Evolutionary conservation across 1,140 invertebrate species (phyloP), one percentile per base, ranked within the genome.

Genomic region (Spodoptera frugiperda): DNA sequence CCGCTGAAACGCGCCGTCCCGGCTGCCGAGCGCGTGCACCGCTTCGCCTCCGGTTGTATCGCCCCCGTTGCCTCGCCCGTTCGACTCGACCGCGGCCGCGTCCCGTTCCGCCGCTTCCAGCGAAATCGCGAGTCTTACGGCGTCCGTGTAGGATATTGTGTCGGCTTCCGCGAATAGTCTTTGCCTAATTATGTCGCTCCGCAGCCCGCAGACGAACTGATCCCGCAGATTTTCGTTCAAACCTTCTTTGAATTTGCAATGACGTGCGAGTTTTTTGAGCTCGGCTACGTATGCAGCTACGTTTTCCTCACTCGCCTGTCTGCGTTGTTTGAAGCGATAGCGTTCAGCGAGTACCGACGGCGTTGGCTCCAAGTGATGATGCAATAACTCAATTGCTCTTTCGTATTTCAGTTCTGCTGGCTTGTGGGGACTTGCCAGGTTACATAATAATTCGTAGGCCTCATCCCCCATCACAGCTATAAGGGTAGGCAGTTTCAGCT

Each of bases 401-500:
- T 70, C 25, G 9, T 67, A 78, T n/a, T 12, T 19, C 15, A 73
- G 39, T 8, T 65, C 61, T n/a, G 67, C 17, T 30, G 77, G 77
- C 63, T 78, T 78, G 4, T 70, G 25, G 2, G 76, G 70, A 25
- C 70, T 80, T 6, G 75, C 55, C 8, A 77, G 51, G 49, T 75
- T 75, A 17, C 25, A 51, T n/a, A 80, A 44, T 2, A 80, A 25
- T 19, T 77, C 78, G n/a, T 80, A 77, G 0, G 70, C 70, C 25
- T 80, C 78, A 14, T 74, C 75, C 10, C 78, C 75, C 63, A 75
- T 77, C 1, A 67, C 55, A 1, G 75, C 70, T 11, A 80, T 80
- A 25, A 77, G 25, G 0, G 65, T 78, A 11, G 79, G 72, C 17
- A 81, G 30, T 33, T 75, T 61, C 0, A 51, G 0, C 3, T 61